Evolutionary conservation across 2,888 invertebrate genomes (phyloP), one percentile per base, ranked within the genome.

Genomic region (Epiblema foenella): DNA sequence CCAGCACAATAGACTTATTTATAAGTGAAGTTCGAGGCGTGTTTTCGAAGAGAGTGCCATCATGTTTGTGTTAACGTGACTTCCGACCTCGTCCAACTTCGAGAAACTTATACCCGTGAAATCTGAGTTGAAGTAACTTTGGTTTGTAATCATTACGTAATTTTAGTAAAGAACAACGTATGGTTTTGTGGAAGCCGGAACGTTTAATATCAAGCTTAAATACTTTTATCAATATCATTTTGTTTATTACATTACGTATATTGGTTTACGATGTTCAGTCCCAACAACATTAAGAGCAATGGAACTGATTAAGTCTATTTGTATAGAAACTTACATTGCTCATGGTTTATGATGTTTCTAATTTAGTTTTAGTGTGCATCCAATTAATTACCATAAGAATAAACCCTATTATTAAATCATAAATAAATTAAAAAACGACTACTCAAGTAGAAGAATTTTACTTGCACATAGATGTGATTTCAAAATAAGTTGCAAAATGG

Each of bases 11-110:
- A 39, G 12, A 59, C 20, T 37, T 59, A 65, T 54, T 64, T 69
- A 64, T 49, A 65, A 46, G 18, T 29, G 7, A 9, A 20, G 52
- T 51, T 39, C 11, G 49, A 62, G 33, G 18, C 51, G 39, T 46
- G 54, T 71, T 70, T 33, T 20, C 42, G 17, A 42, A 49, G n/a
- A 33, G 59, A 56, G 59, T 52, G 37, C 60, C 54, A 49, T 59
- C 70, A 39, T 66, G 46, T 69, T 58, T 39, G 39, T 60, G 60
- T 37, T 49, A 66, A 49, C 54, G 66, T 66, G 60, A 67, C 42
- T 60, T 20, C 15, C 37, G 33, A 56, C 65, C 66, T 71, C 66
- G 51, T 62, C n/a, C 17, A 66, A 66, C 66, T 66, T 62, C 15
- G 58, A 33, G 24, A 52, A 70, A 59, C 58, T 60, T 59, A 9